phyloP scores from a whole-genome alignment of 2,113 vertebrate genomes.

The Hydrochoerus hydrochaeris region DNA sequence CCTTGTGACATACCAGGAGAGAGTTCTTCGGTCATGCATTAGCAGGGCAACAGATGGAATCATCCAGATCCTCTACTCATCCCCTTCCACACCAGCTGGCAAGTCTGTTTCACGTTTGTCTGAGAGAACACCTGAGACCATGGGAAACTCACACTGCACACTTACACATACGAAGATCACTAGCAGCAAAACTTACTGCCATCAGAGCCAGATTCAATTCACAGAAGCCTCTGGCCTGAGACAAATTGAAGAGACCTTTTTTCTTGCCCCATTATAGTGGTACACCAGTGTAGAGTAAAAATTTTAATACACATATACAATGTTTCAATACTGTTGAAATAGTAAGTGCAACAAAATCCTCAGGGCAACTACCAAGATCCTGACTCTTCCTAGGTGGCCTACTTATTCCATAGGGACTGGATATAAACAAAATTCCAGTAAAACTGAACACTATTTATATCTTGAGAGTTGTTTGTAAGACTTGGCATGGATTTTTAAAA shows the following conservation, averaged over 20 bases:
- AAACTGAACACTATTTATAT: background rate
- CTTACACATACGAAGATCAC: background rate
- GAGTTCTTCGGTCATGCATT: background rate
- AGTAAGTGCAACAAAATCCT: background rate
- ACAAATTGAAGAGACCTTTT: background rate
- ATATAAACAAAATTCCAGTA: background rate
- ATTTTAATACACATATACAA: background rate
- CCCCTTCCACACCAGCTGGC: background rate
- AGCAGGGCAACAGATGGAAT: background rate
- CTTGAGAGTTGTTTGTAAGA: background rate
- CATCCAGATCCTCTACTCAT: background rate
- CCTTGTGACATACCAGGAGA: background rate
- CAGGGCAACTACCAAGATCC: background rate
- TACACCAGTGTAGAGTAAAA: background rate
- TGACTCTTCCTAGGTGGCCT: background rate
- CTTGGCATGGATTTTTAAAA: slow-evolving; percentile 35
- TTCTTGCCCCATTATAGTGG: background rate
- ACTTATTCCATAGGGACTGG: background rate
- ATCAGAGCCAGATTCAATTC: background rate
- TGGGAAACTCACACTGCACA: background rate
- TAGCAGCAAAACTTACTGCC: background rate
- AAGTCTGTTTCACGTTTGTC: background rate
- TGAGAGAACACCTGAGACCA: background rate
- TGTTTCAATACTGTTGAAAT: background rate
- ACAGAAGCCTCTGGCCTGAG: background rate